Evolutionary conservation across 1,140 invertebrate species (phyloP), one percentile per base, ranked within the genome.

Genomic region (Trinorchestia longiramus): DNA sequence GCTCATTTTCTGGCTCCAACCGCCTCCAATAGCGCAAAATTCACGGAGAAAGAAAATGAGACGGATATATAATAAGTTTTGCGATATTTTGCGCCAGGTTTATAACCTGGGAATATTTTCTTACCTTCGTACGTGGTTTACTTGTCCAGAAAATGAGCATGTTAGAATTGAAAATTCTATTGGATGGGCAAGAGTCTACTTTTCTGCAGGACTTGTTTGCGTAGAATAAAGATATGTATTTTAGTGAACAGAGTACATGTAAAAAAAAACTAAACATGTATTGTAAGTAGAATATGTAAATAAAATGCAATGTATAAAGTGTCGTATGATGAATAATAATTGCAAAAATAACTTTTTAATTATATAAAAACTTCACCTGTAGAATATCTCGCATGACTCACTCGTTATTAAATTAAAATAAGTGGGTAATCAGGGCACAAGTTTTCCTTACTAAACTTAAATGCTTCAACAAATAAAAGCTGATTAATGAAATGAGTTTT

Each of bases 51-150:
- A 94, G 92, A 94, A 94, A 94, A 94, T 94, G 92, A 94, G 92
- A 94, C 92, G 92, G 92, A 94, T 43, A 94, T 94, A 94, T 94
- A 94, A 94, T 94, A 94, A 94, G 92, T 94, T 94, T 94, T 94
- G 92, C 92, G 92, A 94, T 94, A 94, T 43, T 45, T 43, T 45
- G 92, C 40, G 92, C 44, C 92, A 94, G 92, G 92, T 94, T 94
- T 94, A 94, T 94, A 94, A 94, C 92, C 92, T 94, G 44, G 17
- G 92, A 94, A 45, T 94, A 94, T 94, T 94, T 94, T 94, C 44
- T 40, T n/a, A 40, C 41, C 44, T 94, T 94, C 92, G 3, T 94
- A 40, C 92, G 43, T 45, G 92, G 43, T 40, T 94, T 94, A 94
- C 92, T 94, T 23, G 44, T 44, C 44, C 40, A 17, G 44, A 47